Evolutionary conservation across 2,888 invertebrate species (phyloP), one percentile per base, ranked within the genome.

Genomic region (Ophion costatus): DNA sequence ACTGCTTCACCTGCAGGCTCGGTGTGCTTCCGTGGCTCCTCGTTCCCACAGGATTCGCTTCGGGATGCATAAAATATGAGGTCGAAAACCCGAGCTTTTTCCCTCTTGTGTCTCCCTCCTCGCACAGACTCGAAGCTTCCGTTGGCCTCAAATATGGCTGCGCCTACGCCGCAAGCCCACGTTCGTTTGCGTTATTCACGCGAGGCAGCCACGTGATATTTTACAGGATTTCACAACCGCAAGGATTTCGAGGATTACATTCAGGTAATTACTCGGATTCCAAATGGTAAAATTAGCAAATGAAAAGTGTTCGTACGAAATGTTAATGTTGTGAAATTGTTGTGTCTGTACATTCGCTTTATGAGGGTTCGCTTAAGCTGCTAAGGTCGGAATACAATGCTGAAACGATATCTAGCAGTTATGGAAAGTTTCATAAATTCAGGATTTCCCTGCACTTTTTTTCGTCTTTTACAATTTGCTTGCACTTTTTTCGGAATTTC

Each of bases 11-110:
- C 57, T 64, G 81, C 69, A 74, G 57, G 38, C 77, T 64, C n/a
- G 20, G 14, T n/a, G 70, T 38, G 51, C 56, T 73, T 42, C 29
- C 56, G 57, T 64, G 61, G 51, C 45, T 67, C 78, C n/a, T 10
- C 22, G 56, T 66, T 59, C 71, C n/a, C 71, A 45, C 78, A 51
- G 73, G 59, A 78, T 61, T 82, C 59, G 61, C 70, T 75, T 57
- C 63, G 22, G 81, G 81, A 81, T 84, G 77, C 81, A 84, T 84
- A 84, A 84, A 81, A 84, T 84, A 84, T 81, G 84, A 81, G 84
- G 74, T 84, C 81, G 81, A 78, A 64, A 81, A 81, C 57, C 78
- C 73, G 51, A 70, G 51, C 78, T 70, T 22, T 71, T 71, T 29
- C 22, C 61, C 33, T 42, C 14, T 70, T 29, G 61, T 51, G 63